These are phyloP conservation scores for Anomalospiza imberbis DNA, from an alignment of 2,797 vertebrate genomes.

Conservation along the genomic window DNA sequence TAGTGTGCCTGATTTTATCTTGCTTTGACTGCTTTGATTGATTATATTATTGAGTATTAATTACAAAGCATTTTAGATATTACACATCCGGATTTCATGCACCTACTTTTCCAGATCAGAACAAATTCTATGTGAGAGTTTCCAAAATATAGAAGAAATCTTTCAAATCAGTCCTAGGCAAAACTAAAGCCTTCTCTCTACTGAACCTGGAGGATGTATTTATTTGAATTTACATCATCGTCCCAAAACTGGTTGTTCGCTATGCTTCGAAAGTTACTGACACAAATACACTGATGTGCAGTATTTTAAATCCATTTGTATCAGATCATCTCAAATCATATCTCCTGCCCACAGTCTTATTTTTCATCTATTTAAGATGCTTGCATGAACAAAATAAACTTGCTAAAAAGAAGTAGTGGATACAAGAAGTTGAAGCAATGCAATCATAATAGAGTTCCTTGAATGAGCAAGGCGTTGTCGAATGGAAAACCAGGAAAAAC, in stretches of 20 bases:
- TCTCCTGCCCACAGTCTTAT: background rate
- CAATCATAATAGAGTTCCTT: background rate
- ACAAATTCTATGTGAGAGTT: background rate
- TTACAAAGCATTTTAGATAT: background rate
- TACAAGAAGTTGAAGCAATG: background rate
- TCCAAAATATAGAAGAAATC: background rate
- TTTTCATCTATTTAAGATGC: background rate
- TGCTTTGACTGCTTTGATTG: background rate
- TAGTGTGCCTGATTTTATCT: background rate
- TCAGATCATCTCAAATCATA: background rate
- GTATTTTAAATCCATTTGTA: background rate
- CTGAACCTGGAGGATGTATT: background rate
- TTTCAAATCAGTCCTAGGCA: background rate
- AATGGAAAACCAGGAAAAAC: background rate
- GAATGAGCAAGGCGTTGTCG: background rate
- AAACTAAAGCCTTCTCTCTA: background rate
- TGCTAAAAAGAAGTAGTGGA: background rate
- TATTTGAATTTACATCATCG: background rate
- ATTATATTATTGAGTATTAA: background rate
- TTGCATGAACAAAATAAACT: background rate
- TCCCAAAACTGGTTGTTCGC: background rate
- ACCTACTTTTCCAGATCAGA: background rate
- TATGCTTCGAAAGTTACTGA: background rate
- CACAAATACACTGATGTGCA: background rate
- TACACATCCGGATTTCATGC: background rate